Conservation (phyloP, 2,113 vertebrate genomes). For the Terrapene triunguis region DNA sequence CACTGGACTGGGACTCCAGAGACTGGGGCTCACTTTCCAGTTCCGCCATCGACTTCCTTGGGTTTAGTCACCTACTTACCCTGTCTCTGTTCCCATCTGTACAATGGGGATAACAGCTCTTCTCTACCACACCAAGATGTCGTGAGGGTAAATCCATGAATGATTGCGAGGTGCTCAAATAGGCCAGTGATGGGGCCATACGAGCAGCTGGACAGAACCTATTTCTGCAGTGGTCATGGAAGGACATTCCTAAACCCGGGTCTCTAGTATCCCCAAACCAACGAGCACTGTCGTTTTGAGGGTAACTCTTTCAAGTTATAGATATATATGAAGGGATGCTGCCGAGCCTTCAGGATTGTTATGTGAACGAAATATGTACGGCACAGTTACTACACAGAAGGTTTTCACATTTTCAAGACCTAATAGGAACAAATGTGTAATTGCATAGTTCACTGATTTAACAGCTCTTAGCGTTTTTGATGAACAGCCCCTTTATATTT, state of each 20-base stretch:
- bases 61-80: not conserved
- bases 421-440: slow-evolving; percentile 56
- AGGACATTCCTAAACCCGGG: not conserved
- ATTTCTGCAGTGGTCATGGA: not conserved
- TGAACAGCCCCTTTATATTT: slow-evolving; percentile 62
- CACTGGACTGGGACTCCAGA: not conserved
- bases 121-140: not conserved
- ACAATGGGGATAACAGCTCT: not conserved
- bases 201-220: not conserved
- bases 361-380: not conserved
- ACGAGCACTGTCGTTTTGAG: accelerated
- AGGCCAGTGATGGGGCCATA: not conserved
- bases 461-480: slow-evolving; percentile 51
- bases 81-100: accelerated
- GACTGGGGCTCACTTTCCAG: not conserved
- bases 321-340: not conserved
- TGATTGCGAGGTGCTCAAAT: not conserved
- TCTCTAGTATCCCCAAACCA: not conserved
- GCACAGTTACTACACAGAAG: accelerated
- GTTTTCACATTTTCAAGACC: slow-evolving; percentile 15
- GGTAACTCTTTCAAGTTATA: not conserved
- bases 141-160: not conserved
- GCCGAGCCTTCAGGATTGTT: not conserved
- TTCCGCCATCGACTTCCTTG: accelerated
- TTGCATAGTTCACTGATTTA: slow-evolving; percentile 48